phyloP scores from a whole-genome alignment of 2,797 vertebrate genomes.

The Diceros bicornis region DNA sequence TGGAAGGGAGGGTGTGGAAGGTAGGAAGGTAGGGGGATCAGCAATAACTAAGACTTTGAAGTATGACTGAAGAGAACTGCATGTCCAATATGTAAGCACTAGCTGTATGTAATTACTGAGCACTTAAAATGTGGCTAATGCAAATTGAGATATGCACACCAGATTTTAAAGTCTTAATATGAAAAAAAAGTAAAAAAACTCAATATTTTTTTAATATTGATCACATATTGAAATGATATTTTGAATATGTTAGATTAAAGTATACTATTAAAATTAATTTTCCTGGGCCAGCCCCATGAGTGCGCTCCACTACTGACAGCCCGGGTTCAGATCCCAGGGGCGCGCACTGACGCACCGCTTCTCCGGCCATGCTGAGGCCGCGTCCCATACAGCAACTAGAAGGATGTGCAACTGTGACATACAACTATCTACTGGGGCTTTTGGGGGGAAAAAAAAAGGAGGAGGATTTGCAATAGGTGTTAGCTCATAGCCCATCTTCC shows the following conservation, averaged over 20 bases:
- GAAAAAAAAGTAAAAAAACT: background rate
- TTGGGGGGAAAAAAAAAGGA: too few species aligned
- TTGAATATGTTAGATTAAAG: background rate
- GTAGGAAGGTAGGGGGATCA: background rate
- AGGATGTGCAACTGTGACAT: too few species aligned
- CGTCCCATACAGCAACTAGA: too few species aligned
- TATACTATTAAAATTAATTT: constrained; percentile 34
- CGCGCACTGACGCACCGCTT: too few species aligned
- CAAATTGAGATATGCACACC: background rate
- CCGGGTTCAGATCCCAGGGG: too few species aligned
- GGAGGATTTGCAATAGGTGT: too few species aligned
- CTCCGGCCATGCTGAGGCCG: too few species aligned
- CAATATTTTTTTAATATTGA: constrained; percentile 13
- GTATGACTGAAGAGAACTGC: background rate
- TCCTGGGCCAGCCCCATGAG: background rate
- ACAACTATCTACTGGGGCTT: too few species aligned
- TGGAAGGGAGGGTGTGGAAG: background rate
- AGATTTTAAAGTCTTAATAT: constrained; percentile 5
- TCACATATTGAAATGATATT: background rate
- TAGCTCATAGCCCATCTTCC: too few species aligned
- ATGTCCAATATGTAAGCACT: background rate
- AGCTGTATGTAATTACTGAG: background rate
- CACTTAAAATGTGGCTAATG: background rate
- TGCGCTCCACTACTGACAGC: too few species aligned
- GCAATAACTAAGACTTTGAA: background rate